These are phyloP conservation scores for Enhydra lutris DNA, from an alignment of 2,113 vertebrate genomes.

Conservation along the genomic window DNA sequence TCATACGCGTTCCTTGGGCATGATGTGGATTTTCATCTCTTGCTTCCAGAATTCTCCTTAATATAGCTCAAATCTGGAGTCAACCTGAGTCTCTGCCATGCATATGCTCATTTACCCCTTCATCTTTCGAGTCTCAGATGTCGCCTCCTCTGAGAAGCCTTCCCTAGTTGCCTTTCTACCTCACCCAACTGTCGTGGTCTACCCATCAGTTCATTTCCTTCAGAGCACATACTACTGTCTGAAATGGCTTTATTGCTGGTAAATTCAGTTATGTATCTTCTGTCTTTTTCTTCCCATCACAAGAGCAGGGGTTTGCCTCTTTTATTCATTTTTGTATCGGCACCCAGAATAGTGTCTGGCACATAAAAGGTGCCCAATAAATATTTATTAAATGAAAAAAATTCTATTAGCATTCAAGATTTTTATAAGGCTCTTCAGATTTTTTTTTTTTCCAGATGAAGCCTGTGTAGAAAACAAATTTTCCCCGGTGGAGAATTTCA, in stretches of 20 bases:
- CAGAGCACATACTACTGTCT: background rate
- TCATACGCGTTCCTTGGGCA: background rate
- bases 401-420: constrained; percentile 11
- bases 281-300: background rate
- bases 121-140: background rate
- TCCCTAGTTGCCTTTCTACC: background rate
- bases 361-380: background rate
- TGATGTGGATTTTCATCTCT: constrained; percentile 26
- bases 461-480: constrained; percentile 46
- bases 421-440: constrained; percentile 24
- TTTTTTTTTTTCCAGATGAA: background rate
- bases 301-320: background rate
- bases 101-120: background rate
- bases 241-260: background rate
- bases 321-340: background rate
- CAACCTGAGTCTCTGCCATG: background rate
- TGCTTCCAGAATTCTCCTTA: background rate
- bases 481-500: constrained; percentile 38
- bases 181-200: background rate
- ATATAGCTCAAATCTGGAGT: constrained; percentile 18
- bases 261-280: background rate
- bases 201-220: background rate
- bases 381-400: constrained; percentile 40
- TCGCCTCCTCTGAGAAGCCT: constrained; percentile 24
- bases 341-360: background rate